Base-by-base conservation (phyloP, 2,888 invertebrate genomes). In the Nymphalis polychloros region DNA sequence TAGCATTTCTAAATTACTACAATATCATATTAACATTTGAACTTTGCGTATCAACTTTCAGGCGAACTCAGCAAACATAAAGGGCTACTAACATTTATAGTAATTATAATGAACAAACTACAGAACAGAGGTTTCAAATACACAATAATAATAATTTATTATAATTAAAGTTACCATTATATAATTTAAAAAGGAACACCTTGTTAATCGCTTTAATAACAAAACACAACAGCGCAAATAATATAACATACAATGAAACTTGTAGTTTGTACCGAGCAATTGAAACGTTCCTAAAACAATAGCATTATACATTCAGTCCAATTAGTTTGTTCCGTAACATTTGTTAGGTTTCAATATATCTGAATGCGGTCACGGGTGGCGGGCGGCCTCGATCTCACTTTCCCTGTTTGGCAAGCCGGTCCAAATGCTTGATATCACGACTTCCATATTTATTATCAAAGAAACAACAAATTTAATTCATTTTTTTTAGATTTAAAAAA, bases 301-400 rank as follows among this genome's bases (percentile, higher is more conserved):
- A 59, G 67, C 55, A 71, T 70, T 68, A 69, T 71, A 68, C 62
- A 70, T 65, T 67, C 64, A 73, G 49, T 68, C 65, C 65, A 73
- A 71, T 71, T 69, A 69, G 62, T 70, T 69, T 66, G 70, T 68
- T 69, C 64, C 69, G 71, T 63, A 69, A 64, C 69, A 71, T 71
- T 69, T 63, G 67, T 65, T 67, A 63, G 27, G 64, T 72, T 69
- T 67, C 63, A 63, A 69, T 69, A 64, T 69, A 68, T 70, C 65
- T 59, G 65, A 70, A 68, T 65, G 59, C 70, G 70, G 69, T 71
- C 71, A 69, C 70, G 71, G 68, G 62, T 68, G 67, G 72, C 59
- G 59, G 68, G 74, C 81, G 84, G 79, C 85, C 84, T 85, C 82
- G 84, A 75, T 72, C 79, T 78, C 77, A 84, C 86, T 88, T 86